Evolutionary conservation across 30 jellyfish, hydroid and myxozoan species (phyloP), one percentile per base, ranked within the genome.

Genomic region (Turritopsis rubra): DNA sequence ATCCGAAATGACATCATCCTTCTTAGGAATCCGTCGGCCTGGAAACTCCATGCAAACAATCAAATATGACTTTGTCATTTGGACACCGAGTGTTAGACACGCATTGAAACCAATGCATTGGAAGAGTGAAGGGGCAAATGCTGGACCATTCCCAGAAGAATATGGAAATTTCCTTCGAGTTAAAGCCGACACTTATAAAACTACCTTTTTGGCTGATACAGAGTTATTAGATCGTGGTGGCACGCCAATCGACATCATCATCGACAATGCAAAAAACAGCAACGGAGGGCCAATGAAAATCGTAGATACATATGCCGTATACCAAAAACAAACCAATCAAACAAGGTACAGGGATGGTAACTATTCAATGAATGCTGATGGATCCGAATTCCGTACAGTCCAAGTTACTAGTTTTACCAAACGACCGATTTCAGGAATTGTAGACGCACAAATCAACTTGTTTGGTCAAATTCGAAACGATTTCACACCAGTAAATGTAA

Each of bases 201-300:
- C 96, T 24, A 89, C 96, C n/a, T 73, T 91, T 8, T 82, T 89
- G 21, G 80, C 85, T 27, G 91, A 89, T 71, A 28, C 96, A 21
- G 25, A 21, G 73, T 24, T 60, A 66, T 88, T 85, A 31, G 53
- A 22, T 30, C 74, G 88, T 21, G 96, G 96, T 30, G 81, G 71
- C 17, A 85, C 94, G 27, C 75, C 95, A 52, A 85, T 84, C 23
- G 96, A 89, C 80, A 81, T 83, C 88, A 75, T 81, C 88, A 80
- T 89, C 72, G 54, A 81, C 52, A 82, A 84, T 52, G 85, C 85
- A 9, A 0, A 21, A n/a, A 27, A 22, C 54, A 22, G 41, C 9
- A 18, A 30, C 25, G 13, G 41, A 7, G 66, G 66, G 18, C 20
- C 60, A 13, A 72, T 74, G 28, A 30, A 27, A 18, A 74, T 27